phyloP scores from a whole-genome alignment of 2,888 invertebrate genomes.

The Watsonalla binaria region DNA sequence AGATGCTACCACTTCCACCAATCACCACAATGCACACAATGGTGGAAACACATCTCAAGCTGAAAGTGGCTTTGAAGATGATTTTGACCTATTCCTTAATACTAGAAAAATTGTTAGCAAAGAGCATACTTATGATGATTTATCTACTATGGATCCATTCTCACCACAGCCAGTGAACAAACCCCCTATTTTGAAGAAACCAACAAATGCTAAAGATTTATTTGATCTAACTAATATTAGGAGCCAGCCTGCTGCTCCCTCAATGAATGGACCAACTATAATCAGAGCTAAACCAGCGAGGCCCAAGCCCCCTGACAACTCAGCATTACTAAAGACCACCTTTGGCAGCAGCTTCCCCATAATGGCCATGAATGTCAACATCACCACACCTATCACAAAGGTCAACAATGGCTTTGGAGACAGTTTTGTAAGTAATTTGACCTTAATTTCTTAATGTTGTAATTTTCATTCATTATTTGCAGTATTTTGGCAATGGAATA shows the following conservation, averaged over 20 bases:
- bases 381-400: constrained; percentile 65
- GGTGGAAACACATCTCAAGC: constrained; percentile 84
- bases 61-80: constrained; percentile 91
- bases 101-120: constrained; percentile 58
- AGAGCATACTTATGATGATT: constrained; percentile 73
- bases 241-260: constrained; percentile 59
- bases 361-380: constrained; percentile 62
- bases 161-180: constrained; percentile 62
- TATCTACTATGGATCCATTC: constrained; percentile 76
- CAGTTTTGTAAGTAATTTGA: constrained; percentile 54
- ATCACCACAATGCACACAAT: constrained; percentile 72
- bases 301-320: constrained; percentile 75
- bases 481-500: too few species aligned
- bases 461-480: background rate
- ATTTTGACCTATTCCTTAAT: constrained; percentile 83
- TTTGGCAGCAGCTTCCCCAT: constrained; percentile 49
- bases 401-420: constrained; percentile 54
- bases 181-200: constrained; percentile 67
- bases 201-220: constrained; percentile 76
- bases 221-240: constrained; percentile 78
- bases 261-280: constrained; percentile 84
- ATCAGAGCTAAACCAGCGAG: constrained; percentile 82
- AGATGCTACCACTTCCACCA: constrained; percentile 80
- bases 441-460: constrained; percentile 7
- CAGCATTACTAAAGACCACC: constrained; percentile 60